A percentile compares a stretch with the other conserved stretches of the same genome.
These are phyloP conservation scores for Anisognathus igniventris DNA, from an alignment of 2,797 vertebrate species.

Conservation along the genomic window DNA sequence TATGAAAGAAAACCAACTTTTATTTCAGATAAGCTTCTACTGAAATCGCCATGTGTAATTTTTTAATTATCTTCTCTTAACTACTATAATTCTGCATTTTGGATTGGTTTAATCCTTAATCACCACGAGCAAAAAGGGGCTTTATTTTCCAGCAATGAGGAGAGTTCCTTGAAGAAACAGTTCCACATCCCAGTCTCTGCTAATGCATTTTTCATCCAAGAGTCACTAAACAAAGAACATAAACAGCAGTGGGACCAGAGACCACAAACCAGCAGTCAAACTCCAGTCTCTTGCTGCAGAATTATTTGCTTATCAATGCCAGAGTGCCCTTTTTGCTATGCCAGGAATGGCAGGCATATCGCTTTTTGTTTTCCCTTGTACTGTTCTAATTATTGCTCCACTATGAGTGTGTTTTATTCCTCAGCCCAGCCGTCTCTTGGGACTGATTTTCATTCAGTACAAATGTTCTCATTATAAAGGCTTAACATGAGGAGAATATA, in stretches of 20 bases:
- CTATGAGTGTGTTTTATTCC: neutral
- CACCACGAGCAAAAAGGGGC: neutral
- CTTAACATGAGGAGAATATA: conserved; percentile 51
- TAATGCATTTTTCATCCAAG: neutral
- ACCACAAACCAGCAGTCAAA: neutral
- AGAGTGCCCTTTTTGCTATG: neutral
- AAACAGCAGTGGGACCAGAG: neutral
- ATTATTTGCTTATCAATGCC: neutral
- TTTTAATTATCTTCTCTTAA: conserved; percentile 18
- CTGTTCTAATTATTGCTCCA: conserved; percentile 51
- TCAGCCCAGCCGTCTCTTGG: neutral
- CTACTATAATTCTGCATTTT: conserved; percentile 8
- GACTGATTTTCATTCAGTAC: conserved; percentile 55
- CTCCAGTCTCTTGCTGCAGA: neutral
- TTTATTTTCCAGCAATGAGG: neutral
- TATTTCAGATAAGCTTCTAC: neutral
- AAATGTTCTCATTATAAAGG: conserved; percentile 60
- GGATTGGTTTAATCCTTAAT: conserved; percentile 20
- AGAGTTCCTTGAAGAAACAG: neutral
- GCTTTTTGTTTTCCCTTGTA: conserved; percentile 12
- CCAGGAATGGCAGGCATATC: conserved; percentile 13
- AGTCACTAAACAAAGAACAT: neutral
- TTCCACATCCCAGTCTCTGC: accelerated
- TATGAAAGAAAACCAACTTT: neutral
- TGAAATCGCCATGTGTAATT: neutral